Evolutionary conservation across 30 jellyfish, hydroid and myxozoan genomes (phyloP), one percentile per base, ranked within the genome.

Genomic region (Chrysaora quinquecirrha): DNA sequence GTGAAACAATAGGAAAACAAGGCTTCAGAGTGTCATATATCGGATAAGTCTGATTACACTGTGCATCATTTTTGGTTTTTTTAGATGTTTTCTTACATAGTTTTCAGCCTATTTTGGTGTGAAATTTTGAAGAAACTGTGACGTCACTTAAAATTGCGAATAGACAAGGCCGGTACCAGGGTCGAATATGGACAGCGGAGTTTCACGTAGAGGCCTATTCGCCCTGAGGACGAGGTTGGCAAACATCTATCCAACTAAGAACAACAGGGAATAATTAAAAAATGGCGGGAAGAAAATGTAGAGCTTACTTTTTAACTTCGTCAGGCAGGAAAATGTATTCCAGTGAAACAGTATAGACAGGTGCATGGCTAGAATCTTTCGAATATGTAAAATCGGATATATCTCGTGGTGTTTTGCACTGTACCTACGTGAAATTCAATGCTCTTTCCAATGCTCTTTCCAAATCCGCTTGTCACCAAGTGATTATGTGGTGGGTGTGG

Each of bases 321-420:
- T 90, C 90, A 34, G 95, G 88, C 4, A 89, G 52, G 83, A 66
- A 91, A 34, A 91, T 91, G 64, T 91, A 91, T 69, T 91, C 98
- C 25, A 80, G 66, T 12, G 98, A 94, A 0, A 91, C 58, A n/a
- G n/a, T n/a, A 48, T 50, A 1, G 47, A 30, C 29, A 48, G 56
- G 32, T 43, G 86, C 18, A 61, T 23, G n/a, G 63, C 54, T 14
- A 38, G 54, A 38, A 38, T 38, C 54, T 38, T 38, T 38, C 54
- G 14, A 38, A 38, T 38, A 38, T 38, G n/a, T 38, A 38, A 38
- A 38, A 38, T 3, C 54, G 54, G 54, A 38, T 38, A 38, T 38
- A 38, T 38, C 6, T 38, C 11, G 54, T 14, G 14, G 14, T 38
- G 54, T 38, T 38, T 38, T n/a, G n/a, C n/a, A n/a, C n/a, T n/a